These are phyloP conservation scores for Tetragnatha versicolor DNA, from an alignment of 1,140 invertebrate species.

Conservation along the genomic window DNA sequence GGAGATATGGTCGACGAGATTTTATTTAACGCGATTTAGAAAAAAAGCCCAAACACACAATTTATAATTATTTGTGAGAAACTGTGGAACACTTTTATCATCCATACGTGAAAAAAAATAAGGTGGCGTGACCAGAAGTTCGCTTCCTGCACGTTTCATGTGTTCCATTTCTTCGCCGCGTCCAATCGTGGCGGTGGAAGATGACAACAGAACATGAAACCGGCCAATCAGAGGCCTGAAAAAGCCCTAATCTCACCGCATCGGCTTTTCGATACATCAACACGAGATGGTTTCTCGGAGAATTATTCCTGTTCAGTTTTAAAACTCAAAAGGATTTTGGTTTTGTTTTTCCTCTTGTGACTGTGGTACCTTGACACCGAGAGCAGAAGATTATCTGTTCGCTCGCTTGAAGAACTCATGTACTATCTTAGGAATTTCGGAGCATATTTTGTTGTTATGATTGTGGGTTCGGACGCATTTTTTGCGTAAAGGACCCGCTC, in stretches of 20 bases:
- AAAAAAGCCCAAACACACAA: background rate
- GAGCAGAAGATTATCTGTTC: background rate
- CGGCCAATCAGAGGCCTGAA: background rate
- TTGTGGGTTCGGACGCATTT: background rate
- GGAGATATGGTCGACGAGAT: background rate
- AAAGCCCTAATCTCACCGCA: no score
- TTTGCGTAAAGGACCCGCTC: no score
- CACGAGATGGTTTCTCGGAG: no score
- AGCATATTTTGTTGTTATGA: background rate
- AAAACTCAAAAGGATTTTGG: no score
- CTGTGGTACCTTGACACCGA: constrained; percentile 5
- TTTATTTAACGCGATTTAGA: no score
- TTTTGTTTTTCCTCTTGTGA: background rate
- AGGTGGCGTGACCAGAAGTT: background rate
- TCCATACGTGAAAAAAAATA: background rate
- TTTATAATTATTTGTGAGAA: background rate
- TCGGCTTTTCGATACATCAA: no score
- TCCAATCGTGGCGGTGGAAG: background rate
- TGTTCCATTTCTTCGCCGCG: background rate
- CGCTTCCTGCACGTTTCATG: background rate
- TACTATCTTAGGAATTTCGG: no score
- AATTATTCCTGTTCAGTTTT: no score
- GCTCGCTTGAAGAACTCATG: background rate
- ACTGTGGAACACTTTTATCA: background rate
- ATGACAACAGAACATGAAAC: background rate